Conservation (phyloP, 2,797 vertebrate genomes). For the Tympanoctomys barrerae region DNA sequence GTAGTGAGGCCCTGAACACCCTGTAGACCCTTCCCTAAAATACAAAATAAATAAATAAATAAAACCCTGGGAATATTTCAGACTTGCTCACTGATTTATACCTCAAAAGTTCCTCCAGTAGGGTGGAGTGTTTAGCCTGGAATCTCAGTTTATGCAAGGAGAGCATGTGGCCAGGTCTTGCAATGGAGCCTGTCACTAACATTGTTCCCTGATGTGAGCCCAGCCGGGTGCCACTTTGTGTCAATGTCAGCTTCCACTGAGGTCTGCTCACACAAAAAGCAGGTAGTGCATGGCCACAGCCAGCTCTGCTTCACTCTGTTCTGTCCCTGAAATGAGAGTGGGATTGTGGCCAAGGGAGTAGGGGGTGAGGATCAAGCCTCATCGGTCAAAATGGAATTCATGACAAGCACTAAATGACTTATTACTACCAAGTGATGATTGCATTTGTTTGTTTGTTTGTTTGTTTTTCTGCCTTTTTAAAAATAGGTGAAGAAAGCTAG, state of each 20-base stretch:
- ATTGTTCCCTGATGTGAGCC: conserved; percentile 69
- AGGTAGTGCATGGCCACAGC: conserved; percentile 13
- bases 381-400: conserved; percentile 55
- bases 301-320: conserved; percentile 59
- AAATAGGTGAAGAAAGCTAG: neutral
- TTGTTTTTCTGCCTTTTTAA: neutral
- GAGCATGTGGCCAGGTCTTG: conserved; percentile 57
- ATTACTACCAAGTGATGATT: neutral
- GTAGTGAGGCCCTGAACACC: too few species aligned
- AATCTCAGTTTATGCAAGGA: neutral
- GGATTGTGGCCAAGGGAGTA: conserved; percentile 62
- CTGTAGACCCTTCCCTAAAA: too few species aligned
- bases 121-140: conserved; percentile 71
- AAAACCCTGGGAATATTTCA: neutral
- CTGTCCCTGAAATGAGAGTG: conserved; percentile 51
- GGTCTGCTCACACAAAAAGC: conserved; percentile 74
- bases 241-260: conserved; percentile 77
- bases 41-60: too few species aligned
- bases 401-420: neutral
- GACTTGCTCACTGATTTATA: conserved; percentile 45
- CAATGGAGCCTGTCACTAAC: conserved; percentile 54
- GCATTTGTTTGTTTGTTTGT: neutral
- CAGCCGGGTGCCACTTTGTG: conserved; percentile 72
- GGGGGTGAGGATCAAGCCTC: neutral
- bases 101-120: conserved; percentile 58